Percentiles rank a stretch among this genome's conserved stretches.
Evolutionary conservation across 2,888 invertebrate genomes (phyloP).

Genomic region (Teleogryllus oceanicus): DNA sequence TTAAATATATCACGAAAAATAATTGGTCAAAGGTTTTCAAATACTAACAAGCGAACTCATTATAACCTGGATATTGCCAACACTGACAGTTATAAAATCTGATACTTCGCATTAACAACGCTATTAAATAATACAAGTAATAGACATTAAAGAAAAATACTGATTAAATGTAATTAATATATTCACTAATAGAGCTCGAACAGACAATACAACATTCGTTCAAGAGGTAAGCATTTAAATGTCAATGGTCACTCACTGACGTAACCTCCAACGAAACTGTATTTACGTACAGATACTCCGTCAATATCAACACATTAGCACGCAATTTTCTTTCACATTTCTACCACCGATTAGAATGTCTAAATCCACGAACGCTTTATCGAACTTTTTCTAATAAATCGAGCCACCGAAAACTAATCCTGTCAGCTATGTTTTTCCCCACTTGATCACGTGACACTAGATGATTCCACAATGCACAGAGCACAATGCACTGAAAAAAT

Average conservation of each 20-base stretch:
- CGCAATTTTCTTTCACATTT: background rate
- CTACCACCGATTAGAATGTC: constrained; percentile 69
- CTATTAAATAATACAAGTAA: too few relatives aligned
- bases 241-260: background rate
- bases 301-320: background rate
- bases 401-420: constrained; percentile 76
- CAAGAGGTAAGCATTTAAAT: background rate
- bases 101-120: too few relatives aligned
- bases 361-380: constrained; percentile 80
- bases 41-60: too few relatives aligned
- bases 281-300: too few relatives aligned
- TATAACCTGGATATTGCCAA: too few relatives aligned
- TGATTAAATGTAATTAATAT: background rate
- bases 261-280: background rate
- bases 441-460: constrained; percentile 22
- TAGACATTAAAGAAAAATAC: too few relatives aligned
- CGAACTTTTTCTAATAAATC: constrained; percentile 86
- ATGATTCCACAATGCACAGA: background rate
- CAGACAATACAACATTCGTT: background rate
- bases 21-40: background rate
- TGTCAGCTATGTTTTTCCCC: constrained; percentile 49
- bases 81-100: too few relatives aligned
- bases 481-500: too few relatives aligned
- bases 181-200: background rate
- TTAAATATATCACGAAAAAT: constrained; percentile 11